Evolutionary conservation across 2,113 vertebrate species (phyloP), one percentile per base, ranked within the genome.

Genomic region (Nesospiza acunhae): DNA sequence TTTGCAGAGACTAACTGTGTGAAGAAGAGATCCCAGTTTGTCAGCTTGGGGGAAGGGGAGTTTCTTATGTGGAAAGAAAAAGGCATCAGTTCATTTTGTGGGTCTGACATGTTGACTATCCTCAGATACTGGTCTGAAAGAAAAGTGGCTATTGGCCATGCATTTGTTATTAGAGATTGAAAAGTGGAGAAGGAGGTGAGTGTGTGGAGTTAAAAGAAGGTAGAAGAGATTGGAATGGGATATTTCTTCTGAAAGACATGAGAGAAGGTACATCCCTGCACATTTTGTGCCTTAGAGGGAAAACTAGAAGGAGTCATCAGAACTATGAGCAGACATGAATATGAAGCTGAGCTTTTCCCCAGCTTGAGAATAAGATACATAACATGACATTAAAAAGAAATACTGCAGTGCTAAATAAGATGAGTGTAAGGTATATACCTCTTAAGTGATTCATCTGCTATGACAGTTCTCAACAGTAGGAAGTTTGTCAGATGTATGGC

Each of bases 11-110:
- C 53, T 53, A 53, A 19, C 70, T 47, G 35, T 55, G 44, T 70
- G 89, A 94, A 89, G 70, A 89, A 95, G 88, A 90, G 73, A 78
- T 91, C 42, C 76, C 59, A 88, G 87, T 94, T 95, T 94, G 87
- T 96, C 92, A 96, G 76, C 69, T 79, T 5, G 28, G 63, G 84
- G 83, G 69, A 93, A 87, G 66, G 35, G 64, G 62, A 44, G 37
- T 84, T 93, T 87, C 63, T 70, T 35, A 89, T 76, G 67, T 31
- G 22, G 53, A 80, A 59, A 68, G 86, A 64, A 77, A 92, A 87
- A 89, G 83, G 60, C 91, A 63, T 89, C 53, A 77, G 79, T 93
- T 92, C 31, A 22, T 50, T 92, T 90, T 46, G 63, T 77, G 84
- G 24, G 31, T 47, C 58, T 94, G 94, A 82, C 33, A 22, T 9